Evolutionary conservation across 2,113 vertebrate species (phyloP).

Genomic region (Coregonus clupeaformis): DNA sequence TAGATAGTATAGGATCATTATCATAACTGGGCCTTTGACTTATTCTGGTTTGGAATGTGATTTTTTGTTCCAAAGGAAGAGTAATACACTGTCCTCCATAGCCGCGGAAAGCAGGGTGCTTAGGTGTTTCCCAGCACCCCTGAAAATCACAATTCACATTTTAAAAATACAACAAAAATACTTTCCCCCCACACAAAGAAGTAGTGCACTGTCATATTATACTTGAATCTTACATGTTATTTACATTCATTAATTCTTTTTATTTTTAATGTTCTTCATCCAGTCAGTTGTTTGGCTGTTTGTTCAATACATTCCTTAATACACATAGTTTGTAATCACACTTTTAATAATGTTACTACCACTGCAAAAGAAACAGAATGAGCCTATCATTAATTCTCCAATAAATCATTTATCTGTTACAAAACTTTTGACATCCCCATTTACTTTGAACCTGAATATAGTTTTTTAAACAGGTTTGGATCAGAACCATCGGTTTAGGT

Average conservation of each 20-base stretch:
- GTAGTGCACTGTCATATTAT: too few species aligned
- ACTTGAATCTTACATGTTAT: too few species aligned
- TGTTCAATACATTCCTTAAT: not conserved
- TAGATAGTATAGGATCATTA: not conserved
- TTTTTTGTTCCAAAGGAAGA: not conserved
- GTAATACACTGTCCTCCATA: not conserved
- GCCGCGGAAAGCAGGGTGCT: too few species aligned
- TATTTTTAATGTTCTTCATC: too few species aligned
- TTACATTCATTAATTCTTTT: too few species aligned
- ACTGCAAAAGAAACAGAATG: too few species aligned
- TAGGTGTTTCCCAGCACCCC: too few species aligned
- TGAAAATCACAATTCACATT: too few species aligned
- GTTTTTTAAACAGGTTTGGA: not conserved
- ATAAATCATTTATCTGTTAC: not conserved
- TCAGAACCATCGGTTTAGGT: slow-evolving; percentile 17
- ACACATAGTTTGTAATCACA: not conserved
- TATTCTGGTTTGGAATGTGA: not conserved
- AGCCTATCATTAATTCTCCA: too few species aligned
- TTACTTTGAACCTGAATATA: slow-evolving; percentile 1
- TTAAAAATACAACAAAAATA: too few species aligned
- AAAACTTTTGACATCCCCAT: slow-evolving; percentile 8
- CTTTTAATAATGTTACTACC: too few species aligned
- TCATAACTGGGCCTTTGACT: not conserved
- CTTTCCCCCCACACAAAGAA: too few species aligned
- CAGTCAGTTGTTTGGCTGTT: not conserved